These are phyloP conservation scores for Unio pictorum DNA, from an alignment of 2,888 invertebrate species.

Conservation along the genomic window DNA sequence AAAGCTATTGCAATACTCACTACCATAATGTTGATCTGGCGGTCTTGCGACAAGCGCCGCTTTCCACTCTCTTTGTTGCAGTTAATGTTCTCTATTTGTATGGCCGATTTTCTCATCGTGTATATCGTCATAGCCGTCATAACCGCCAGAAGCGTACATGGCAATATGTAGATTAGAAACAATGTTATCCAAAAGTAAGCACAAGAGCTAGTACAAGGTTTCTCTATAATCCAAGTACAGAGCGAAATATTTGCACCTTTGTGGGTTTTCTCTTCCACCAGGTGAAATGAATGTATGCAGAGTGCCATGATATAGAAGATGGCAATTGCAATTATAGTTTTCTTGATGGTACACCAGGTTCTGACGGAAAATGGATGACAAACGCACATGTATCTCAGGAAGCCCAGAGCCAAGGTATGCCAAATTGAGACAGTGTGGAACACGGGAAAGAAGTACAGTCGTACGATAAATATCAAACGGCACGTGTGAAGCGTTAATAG, in stretches of 20 bases:
- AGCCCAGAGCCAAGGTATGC: conserved; percentile 36
- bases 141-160: no score
- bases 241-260: neutral
- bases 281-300: conserved; percentile 30
- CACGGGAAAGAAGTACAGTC: conserved; percentile 25
- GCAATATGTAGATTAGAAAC: no score
- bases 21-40: no score
- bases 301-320: conserved; percentile 25
- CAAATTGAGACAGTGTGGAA: conserved; percentile 49
- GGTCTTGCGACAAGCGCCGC: no score
- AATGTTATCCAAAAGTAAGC: conserved; percentile 28
- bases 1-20: no score
- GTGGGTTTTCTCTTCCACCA: conserved; percentile 13
- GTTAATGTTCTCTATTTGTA: no score
- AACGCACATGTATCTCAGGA: conserved; percentile 43
- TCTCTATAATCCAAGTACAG: conserved; percentile 22
- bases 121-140: no score
- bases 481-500: conserved; percentile 12
- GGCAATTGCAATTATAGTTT: conserved; percentile 28
- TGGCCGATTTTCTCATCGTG: no score
- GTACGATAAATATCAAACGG: conserved; percentile 11
- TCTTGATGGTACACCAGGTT: conserved; percentile 34
- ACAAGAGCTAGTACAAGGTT: conserved; percentile 20
- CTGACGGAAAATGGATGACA: conserved; percentile 43
- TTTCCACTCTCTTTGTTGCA: no score